These are phyloP conservation scores for Diploptera punctata DNA, from an alignment of 2,888 invertebrate species.

Conservation along the genomic window DNA sequence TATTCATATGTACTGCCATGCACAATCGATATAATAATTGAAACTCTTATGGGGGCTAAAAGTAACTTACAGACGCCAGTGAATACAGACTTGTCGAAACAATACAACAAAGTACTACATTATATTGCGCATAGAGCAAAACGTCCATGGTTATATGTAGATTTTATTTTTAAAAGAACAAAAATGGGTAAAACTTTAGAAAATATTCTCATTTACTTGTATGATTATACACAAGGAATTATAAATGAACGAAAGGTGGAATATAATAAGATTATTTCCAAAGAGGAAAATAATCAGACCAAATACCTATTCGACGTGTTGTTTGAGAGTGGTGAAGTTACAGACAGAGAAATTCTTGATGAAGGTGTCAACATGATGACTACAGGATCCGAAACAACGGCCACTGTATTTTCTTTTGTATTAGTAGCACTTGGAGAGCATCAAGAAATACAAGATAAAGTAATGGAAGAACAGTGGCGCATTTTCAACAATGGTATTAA, in stretches of 20 bases:
- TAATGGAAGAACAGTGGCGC: conserved; percentile 30
- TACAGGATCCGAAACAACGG: conserved; percentile 42
- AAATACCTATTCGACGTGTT: conserved; percentile 29
- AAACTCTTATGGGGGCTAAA: conserved; percentile 33
- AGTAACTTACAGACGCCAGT: not conserved
- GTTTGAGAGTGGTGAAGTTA: not conserved
- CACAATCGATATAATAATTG: conserved; percentile 38
- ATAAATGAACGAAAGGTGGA: conserved; percentile 4
- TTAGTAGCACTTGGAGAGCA: conserved; percentile 40
- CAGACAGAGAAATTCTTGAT: conserved; percentile 31
- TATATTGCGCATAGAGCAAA: not conserved
- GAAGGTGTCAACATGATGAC: conserved; percentile 40
- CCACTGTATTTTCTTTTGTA: conserved; percentile 27
- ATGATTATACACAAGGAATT: not conserved
- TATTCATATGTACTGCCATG: conserved; percentile 24
- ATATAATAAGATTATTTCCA: not conserved
- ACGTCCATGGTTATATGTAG: not conserved
- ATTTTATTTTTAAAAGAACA: not conserved
- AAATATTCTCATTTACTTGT: not conserved
- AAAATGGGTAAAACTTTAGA: not conserved
- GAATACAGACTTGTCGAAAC: not conserved
- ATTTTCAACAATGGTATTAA: conserved; percentile 29
- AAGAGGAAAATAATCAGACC: not conserved
- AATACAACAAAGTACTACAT: not conserved
- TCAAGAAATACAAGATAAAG: conserved; percentile 40